Evolutionary conservation across 1,140 invertebrate species (phyloP).

Genomic region (Cryptotermes secundus): DNA sequence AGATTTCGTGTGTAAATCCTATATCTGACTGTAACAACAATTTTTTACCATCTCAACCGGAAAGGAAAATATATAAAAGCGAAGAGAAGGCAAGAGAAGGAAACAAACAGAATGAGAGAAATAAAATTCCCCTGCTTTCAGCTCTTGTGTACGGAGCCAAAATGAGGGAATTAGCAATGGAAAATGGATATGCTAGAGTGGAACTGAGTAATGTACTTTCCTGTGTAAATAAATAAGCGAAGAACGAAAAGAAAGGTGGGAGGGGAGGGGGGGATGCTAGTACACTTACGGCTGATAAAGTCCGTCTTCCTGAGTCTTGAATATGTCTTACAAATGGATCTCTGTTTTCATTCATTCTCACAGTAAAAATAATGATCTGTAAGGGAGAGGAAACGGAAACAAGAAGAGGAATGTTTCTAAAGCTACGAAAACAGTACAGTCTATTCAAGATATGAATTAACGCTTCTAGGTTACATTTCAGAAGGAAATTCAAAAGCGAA

Average conservation of each 20-base stretch:
- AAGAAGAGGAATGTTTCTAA: no score
- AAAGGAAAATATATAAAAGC: background rate
- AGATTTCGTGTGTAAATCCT: constrained; percentile 24
- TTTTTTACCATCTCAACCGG: constrained; percentile 5
- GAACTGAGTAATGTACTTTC: constrained; percentile 16
- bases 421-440: no score
- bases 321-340: no score
- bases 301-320: background rate
- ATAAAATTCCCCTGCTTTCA: background rate
- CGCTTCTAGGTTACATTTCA: no score
- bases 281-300: background rate
- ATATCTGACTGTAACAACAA: constrained; percentile 17
- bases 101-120: background rate
- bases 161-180: constrained; percentile 23
- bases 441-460: no score
- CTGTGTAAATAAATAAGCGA: constrained; percentile 4
- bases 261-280: background rate
- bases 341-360: no score
- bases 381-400: no score
- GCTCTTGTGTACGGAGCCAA: background rate
- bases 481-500: no score
- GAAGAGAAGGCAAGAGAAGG: constrained; percentile 21
- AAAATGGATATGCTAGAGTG: constrained; percentile 1
- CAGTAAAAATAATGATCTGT: no score
- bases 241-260: background rate